These are phyloP conservation scores for Hirtodrosophila alboralis DNA, from an alignment of 2,888 invertebrate species.

Conservation along the genomic window DNA sequence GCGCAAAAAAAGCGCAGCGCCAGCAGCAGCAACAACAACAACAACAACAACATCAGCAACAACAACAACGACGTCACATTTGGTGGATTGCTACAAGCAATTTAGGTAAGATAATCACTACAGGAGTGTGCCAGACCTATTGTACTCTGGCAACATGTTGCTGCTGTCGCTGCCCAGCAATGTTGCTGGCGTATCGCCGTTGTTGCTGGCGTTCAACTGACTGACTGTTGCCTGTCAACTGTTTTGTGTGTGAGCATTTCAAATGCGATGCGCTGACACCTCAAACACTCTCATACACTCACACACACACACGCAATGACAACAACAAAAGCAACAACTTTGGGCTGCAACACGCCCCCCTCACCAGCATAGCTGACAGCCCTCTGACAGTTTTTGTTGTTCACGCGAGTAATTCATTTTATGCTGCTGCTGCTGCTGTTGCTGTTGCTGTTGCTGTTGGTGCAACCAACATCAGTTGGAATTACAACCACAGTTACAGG, in stretches of 20 bases:
- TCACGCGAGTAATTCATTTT: conserved; percentile 84
- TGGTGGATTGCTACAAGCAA: conserved; percentile 75
- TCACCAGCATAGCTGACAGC: conserved; percentile 79
- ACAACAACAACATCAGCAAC: conserved; percentile 1
- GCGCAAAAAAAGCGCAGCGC: conserved; percentile 1
- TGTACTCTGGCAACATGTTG: conserved; percentile 63
- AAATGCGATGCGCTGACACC: conserved; percentile 80
- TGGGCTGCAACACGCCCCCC: conserved; percentile 34
- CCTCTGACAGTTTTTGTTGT: conserved; percentile 83
- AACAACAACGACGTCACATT: conserved; percentile 49
- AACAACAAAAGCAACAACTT: conserved; percentile 39
- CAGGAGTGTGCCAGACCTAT: conserved; percentile 40
- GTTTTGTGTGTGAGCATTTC: conserved; percentile 67
- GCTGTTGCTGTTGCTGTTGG: conserved; percentile 24
- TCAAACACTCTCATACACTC: conserved; percentile 56
- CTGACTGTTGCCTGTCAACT: conserved; percentile 76
- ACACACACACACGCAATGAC: conserved; percentile 31
- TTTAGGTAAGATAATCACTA: conserved; percentile 77
- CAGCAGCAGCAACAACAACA: conserved; percentile 12
- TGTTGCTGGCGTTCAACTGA: conserved; percentile 33
- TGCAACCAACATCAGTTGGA: conserved; percentile 26
- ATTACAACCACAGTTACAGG: conserved; percentile 44
- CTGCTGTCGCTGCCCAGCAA: conserved; percentile 39
- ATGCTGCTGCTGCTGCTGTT: conserved; percentile 64
- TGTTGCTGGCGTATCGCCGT: conserved; percentile 44